Evolutionary conservation across 2,888 invertebrate genomes (phyloP), one percentile per base, ranked within the genome.

Genomic region (Hylaea fasciaria): DNA sequence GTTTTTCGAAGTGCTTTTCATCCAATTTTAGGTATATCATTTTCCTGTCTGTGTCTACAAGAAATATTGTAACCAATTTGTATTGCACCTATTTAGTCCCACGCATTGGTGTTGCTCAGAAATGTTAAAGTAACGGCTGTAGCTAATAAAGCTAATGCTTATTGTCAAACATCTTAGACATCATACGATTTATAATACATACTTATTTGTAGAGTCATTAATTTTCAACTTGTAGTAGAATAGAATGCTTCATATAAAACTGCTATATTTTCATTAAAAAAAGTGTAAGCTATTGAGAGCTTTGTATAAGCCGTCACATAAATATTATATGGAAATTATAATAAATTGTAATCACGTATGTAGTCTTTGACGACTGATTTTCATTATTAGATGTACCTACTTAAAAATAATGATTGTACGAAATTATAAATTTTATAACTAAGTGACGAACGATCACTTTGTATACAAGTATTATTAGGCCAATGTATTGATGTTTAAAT

Each of bases 331-430:
- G 10, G 10, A 37, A 37, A 37, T 12, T 37, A 37, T 37, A n/a
- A 12, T 37, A 37, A 37, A 37, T n/a, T 37, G 37, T 37, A 37
- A 7, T 5, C 10, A 5, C 37, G 71, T 71, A 73, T 73, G 79
- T 82, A 83, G 83, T 87, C 86, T 86, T 82, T 81, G 78, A 85
- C 81, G 90, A 91, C 91, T 91, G 91, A 91, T 89, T 89, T 90
- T 91, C 85, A 85, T 85, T 73, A 78, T 82, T 85, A 89, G 84
- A 79, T 81, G 81, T 70, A 68, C 7, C 10, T 9, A 22, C 22
- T 22, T 22, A 68, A 72, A 78, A 79, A 76, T n/a, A 62, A 45
- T 82, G 82, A 85, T 80, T 80, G 73, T 74, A 68, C 63, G 69
- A 68, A 62, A 72, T 69, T 72, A 49, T 60, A 62, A 63, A 63